Percentiles rank a stretch among this genome's conserved stretches.
These are phyloP conservation scores for Onchidella celtica DNA, from an alignment of 2,888 invertebrate genomes.

Conservation along the genomic window DNA sequence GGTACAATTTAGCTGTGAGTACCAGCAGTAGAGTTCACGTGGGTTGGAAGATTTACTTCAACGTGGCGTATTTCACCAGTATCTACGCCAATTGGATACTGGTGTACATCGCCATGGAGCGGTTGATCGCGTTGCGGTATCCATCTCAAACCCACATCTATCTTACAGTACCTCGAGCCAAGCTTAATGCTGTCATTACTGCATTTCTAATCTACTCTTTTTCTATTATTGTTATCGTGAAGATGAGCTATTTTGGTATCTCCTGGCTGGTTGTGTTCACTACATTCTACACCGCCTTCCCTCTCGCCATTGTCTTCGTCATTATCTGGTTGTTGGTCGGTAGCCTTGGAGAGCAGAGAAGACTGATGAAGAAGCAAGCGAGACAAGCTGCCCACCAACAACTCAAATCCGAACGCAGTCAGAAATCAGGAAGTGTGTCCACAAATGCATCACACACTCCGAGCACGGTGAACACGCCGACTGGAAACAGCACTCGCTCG, in stretches of 20 bases:
- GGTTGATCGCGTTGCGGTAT: constrained; percentile 21
- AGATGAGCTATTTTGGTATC: constrained; percentile 39
- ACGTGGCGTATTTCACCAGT: constrained; percentile 33
- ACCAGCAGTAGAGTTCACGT: not conserved
- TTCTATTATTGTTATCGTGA: constrained; percentile 18
- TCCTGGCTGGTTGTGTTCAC: constrained; percentile 35
- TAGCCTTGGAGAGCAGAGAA: constrained; percentile 9
- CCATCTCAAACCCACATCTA: constrained; percentile 16
- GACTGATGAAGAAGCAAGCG: not conserved
- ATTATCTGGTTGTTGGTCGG: constrained; percentile 15
- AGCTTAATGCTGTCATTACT: constrained; percentile 13
- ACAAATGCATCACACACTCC: constrained; percentile 10
- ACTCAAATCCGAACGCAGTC: not conserved
- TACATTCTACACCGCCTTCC: constrained; percentile 39
- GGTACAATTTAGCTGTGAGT: constrained; percentile 20
- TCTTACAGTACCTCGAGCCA: constrained; percentile 10
- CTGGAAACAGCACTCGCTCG: not conserved
- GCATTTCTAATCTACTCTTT: constrained; percentile 19
- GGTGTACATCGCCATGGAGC: constrained; percentile 34
- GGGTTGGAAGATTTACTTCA: not conserved
- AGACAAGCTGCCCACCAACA: too few species aligned
- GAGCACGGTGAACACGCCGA: not conserved
- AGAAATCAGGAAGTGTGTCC: too few species aligned
- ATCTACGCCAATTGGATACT: constrained; percentile 40
- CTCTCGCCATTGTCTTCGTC: constrained; percentile 23